Evolutionary conservation across 2,888 invertebrate species (phyloP).

Genomic region (Drosophila histrio): DNA sequence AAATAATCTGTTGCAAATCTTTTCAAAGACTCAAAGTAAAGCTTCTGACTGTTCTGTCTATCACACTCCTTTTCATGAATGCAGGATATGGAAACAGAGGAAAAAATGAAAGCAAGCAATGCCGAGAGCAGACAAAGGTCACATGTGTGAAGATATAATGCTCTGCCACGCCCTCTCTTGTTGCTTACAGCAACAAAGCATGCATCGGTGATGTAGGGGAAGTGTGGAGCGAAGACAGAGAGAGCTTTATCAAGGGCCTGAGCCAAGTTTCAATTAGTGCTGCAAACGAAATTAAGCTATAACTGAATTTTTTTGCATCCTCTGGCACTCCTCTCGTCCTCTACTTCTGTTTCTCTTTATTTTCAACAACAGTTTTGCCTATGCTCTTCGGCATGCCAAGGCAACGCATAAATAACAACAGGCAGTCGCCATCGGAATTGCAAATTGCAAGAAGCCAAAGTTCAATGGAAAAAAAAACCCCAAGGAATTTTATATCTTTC

Average conservation of each 20-base stretch:
- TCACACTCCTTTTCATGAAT: neutral
- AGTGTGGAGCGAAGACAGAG: neutral
- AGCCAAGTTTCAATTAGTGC: constrained; percentile 70
- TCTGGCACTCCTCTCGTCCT: neutral
- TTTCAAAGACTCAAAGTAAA: too few relatives aligned
- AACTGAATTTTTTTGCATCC: constrained; percentile 33
- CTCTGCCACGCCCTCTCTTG: constrained; percentile 10
- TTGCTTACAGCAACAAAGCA: neutral
- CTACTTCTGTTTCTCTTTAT: neutral
- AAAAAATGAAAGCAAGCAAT: constrained; percentile 27
- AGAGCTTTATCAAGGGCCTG: constrained; percentile 28
- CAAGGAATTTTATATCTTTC: neutral
- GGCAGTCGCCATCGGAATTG: constrained; percentile 45
- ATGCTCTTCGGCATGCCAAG: constrained; percentile 13
- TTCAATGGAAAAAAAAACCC: constrained; percentile 1
- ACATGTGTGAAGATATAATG: constrained; percentile 58
- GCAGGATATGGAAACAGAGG: constrained; percentile 11
- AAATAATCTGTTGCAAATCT: too few relatives aligned
- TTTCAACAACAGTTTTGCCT: constrained; percentile 15
- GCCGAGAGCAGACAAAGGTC: constrained; percentile 35
- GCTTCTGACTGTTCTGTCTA: neutral
- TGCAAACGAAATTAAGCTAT: constrained; percentile 69
- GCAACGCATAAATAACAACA: constrained; percentile 65
- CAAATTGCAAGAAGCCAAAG: constrained; percentile 39
- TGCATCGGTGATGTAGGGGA: neutral